A percentile compares a stretch with the other conserved stretches of the same genome.
Conservation (phyloP, 1,140 invertebrate species). For the Galendromus occidentalis region DNA sequence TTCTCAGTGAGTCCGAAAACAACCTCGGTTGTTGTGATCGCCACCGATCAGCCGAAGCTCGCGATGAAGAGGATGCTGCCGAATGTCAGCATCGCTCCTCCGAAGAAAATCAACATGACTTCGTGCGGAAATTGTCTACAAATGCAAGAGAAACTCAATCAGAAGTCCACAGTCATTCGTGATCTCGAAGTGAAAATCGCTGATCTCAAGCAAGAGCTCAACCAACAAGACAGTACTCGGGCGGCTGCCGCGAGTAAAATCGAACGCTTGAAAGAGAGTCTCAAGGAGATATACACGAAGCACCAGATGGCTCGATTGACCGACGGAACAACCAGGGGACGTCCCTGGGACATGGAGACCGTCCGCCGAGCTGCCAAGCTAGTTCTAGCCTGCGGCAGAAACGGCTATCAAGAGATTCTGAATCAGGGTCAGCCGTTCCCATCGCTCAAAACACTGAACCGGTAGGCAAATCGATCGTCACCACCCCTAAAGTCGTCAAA, state of each 20-base stretch:
- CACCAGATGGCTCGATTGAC: neutral
- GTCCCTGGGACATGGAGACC: slow-evolving; percentile 6
- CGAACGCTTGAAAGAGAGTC: neutral
- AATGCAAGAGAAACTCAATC: slow-evolving; percentile 2
- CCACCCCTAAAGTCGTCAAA: no score
- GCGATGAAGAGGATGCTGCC: neutral
- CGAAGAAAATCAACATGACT: neutral
- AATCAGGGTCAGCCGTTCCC: neutral
- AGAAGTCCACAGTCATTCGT: neutral
- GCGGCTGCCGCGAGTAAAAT: neutral
- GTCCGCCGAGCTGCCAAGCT: neutral
- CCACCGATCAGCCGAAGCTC: neutral
- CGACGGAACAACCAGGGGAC: neutral
- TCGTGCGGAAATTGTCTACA: neutral
- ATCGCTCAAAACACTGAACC: neutral
- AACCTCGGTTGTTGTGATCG: neutral
- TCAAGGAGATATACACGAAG: slow-evolving; percentile 2
- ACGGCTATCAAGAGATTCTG: neutral
- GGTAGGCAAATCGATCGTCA: neutral
- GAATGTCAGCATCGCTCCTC: neutral
- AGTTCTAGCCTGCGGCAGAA: neutral
- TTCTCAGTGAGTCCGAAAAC: neutral
- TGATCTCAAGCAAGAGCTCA: neutral
- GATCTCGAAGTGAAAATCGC: neutral
- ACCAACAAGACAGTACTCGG: neutral